Conservation (phyloP, 2,888 invertebrate genomes). For the Punctoribates punctum region DNA sequence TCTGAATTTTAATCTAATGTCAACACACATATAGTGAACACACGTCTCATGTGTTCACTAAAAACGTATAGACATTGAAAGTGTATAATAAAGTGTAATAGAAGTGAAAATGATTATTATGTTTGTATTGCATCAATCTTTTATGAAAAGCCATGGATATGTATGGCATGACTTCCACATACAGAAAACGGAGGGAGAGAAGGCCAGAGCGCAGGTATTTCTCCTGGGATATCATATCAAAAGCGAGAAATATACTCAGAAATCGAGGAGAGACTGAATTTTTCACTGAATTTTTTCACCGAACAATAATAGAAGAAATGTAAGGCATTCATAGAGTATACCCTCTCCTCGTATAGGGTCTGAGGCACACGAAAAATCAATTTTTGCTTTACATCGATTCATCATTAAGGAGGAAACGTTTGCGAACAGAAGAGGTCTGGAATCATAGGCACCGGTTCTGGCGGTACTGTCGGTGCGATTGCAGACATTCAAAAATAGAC, state of each 20-base stretch:
- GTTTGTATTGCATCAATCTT: slow-evolving; percentile 31
- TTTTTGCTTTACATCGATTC: slow-evolving; percentile 19
- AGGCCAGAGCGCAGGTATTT: slow-evolving; percentile 1
- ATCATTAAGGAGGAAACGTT: slow-evolving; percentile 5
- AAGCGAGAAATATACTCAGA: neutral
- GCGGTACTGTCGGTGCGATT: neutral
- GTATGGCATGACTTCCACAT: neutral
- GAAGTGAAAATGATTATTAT: slow-evolving; percentile 27
- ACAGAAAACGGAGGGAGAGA: neutral
- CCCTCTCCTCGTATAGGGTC: neutral
- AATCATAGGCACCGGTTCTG: neutral
- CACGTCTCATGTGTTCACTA: neutral
- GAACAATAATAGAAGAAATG: neutral
- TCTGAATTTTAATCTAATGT: slow-evolving; percentile 35
- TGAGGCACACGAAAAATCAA: neutral
- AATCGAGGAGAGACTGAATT: neutral
- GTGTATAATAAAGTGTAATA: slow-evolving; percentile 25
- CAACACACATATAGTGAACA: slow-evolving; percentile 25
- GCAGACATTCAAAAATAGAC: neutral
- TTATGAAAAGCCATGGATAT: slow-evolving; percentile 1
- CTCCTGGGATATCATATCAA: neutral
- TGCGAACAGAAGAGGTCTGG: neutral
- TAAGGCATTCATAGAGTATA: neutral
- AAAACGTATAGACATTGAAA: neutral
- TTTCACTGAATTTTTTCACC: neutral